Evolutionary conservation across 2,888 invertebrate genomes (phyloP).

Genomic region (Hypsopygia costalis): DNA sequence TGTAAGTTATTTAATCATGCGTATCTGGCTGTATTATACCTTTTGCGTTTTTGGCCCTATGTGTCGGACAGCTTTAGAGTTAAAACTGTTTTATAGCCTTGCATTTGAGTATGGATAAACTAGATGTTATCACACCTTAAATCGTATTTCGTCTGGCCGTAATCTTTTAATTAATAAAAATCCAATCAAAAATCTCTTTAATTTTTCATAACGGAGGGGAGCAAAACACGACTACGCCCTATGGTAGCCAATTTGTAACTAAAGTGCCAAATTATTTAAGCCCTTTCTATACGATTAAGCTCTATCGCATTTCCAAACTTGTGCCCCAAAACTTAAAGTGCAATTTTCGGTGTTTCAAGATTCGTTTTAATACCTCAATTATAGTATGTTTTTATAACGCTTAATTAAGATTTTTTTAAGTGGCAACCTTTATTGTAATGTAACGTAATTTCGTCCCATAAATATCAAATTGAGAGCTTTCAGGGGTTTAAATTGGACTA

Average conservation of each 20-base stretch:
- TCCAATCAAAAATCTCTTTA: constrained; percentile 50
- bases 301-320: constrained; percentile 15
- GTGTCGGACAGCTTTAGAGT: too few species aligned
- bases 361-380: constrained; percentile 18
- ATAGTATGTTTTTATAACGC: constrained; percentile 30
- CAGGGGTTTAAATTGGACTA: constrained; percentile 1
- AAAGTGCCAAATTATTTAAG: constrained; percentile 42
- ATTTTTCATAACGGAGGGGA: constrained; percentile 46
- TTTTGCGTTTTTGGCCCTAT: too few species aligned
- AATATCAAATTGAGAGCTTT: not conserved
- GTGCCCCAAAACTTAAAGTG: not conserved
- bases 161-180: constrained; percentile 41
- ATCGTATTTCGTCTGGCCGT: constrained; percentile 16
- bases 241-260: constrained; percentile 37
- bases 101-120: too few species aligned
- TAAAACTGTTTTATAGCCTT: too few species aligned
- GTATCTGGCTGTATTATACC: too few species aligned
- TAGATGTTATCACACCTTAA: not conserved
- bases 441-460: constrained; percentile 17
- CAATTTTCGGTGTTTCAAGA: not conserved
- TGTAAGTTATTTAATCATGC: too few species aligned
- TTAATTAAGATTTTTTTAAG: constrained; percentile 36
- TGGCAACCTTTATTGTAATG: constrained; percentile 26
- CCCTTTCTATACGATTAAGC: constrained; percentile 24
- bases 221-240: constrained; percentile 26